phyloP scores from a whole-genome alignment of 2,888 invertebrate genomes.

The Drosophila sordidula region DNA sequence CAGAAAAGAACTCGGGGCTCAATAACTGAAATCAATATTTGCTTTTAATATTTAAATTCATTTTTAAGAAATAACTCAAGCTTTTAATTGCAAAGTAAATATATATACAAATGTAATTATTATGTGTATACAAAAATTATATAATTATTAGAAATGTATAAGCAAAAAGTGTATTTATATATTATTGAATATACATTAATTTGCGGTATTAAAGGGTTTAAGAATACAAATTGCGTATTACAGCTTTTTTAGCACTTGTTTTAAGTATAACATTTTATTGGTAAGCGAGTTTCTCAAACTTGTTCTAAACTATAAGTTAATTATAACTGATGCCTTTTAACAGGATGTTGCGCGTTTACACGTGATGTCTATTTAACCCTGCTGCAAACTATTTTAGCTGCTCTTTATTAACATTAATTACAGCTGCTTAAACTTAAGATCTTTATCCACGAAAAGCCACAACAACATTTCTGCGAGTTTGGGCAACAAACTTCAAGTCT shows the following conservation, averaged over 20 bases:
- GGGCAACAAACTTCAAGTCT: slow-evolving; percentile 54
- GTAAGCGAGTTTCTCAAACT: not conserved
- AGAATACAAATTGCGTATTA: too few relatives aligned
- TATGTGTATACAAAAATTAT: too few relatives aligned
- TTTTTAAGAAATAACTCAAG: not conserved
- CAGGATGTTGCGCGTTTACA: not conserved
- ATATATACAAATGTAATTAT: too few relatives aligned
- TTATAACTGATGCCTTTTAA: not conserved
- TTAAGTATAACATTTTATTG: not conserved
- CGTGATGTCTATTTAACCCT: not conserved
- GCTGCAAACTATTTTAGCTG: slow-evolving; percentile 25
- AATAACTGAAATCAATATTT: slow-evolving; percentile 5
- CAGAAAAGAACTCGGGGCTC: not conserved
- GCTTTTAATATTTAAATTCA: not conserved
- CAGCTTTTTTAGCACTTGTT: too few relatives aligned
- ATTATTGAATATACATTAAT: too few relatives aligned
- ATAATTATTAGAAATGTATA: too few relatives aligned
- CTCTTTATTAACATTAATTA: slow-evolving; percentile 62
- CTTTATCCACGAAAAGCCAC: slow-evolving; percentile 49
- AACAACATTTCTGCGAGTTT: slow-evolving; percentile 44
- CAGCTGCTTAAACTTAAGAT: slow-evolving; percentile 47
- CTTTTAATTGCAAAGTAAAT: not conserved
- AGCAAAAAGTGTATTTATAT: too few relatives aligned
- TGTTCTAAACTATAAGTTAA: not conserved
- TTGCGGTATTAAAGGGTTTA: too few relatives aligned